Evolutionary conservation across 2,888 invertebrate genomes (phyloP).

Genomic region (Abscondita cerata): DNA sequence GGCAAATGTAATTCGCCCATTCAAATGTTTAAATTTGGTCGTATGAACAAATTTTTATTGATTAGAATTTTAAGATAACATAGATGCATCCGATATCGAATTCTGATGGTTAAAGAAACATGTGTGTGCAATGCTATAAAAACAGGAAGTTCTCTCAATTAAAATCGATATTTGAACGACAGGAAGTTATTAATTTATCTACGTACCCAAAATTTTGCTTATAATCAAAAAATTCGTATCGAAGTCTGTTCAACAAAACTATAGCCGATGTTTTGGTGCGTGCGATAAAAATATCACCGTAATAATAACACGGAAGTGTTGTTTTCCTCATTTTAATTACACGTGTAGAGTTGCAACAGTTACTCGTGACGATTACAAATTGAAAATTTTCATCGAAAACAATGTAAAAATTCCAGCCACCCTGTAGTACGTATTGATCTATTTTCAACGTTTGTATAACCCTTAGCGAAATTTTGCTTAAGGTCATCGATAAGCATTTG

Average conservation of each 20-base stretch:
- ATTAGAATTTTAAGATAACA: too few species aligned
- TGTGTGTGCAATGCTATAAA: not conserved
- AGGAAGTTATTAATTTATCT: slow-evolving; percentile 4
- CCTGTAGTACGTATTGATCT: slow-evolving; percentile 8
- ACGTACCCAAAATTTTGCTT: too few species aligned
- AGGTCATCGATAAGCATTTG: not conserved
- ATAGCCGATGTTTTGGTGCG: too few species aligned
- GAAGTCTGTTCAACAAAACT: too few species aligned
- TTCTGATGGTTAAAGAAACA: too few species aligned
- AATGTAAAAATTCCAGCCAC: not conserved
- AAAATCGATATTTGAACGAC: too few species aligned
- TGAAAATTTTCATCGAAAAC: not conserved
- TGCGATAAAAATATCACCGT: too few species aligned
- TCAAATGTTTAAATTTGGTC: not conserved
- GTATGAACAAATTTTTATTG: too few species aligned
- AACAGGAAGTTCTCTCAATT: not conserved
- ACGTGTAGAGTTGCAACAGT: not conserved
- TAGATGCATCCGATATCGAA: too few species aligned
- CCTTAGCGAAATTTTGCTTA: not conserved
- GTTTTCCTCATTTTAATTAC: slow-evolving; percentile 3
- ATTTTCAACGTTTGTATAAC: slow-evolving; percentile 9
- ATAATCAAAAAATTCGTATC: too few species aligned
- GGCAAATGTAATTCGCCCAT: not conserved
- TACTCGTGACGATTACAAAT: too few species aligned
- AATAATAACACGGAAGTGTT: slow-evolving; percentile 4